Conservation (phyloP, 2,888 invertebrate genomes). For the Idaea aversata region DNA sequence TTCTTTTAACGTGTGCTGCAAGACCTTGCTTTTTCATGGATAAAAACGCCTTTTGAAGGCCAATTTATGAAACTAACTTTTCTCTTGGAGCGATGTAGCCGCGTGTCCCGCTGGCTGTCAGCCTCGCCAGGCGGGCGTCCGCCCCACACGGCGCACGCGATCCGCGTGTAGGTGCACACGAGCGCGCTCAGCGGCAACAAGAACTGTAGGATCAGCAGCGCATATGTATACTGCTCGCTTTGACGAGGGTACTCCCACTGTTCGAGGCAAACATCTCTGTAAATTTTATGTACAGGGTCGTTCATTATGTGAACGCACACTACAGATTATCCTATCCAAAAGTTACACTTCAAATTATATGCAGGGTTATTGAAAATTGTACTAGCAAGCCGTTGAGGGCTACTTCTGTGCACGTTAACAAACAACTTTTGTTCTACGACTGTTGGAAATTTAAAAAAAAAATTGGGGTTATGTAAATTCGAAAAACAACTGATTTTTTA, state of each 20-base stretch:
- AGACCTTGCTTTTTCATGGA: too few species aligned
- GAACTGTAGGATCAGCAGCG: conserved; percentile 90
- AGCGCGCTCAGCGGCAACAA: conserved; percentile 89
- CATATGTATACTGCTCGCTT: conserved; percentile 87
- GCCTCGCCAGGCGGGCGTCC: conserved; percentile 93
- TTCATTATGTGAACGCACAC: not conserved
- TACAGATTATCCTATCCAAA: not conserved
- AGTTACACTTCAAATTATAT: too few species aligned
- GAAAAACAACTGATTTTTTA: too few species aligned
- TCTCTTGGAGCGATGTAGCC: conserved; percentile 91
- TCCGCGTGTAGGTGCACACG: conserved; percentile 91
- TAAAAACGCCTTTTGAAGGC: too few species aligned
- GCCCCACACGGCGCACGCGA: conserved; percentile 93
- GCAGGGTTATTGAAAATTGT: too few species aligned
- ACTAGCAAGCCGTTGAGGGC: too few species aligned
- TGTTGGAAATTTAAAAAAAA: too few species aligned
- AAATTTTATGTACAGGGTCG: conserved; percentile 35
- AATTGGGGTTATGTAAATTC: too few species aligned
- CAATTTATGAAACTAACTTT: conserved; percentile 81
- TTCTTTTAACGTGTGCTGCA: too few species aligned
- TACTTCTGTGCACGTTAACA: too few species aligned
- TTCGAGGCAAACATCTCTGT: conserved; percentile 86
- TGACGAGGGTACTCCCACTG: conserved; percentile 84
- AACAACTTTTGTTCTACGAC: too few species aligned
- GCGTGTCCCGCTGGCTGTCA: conserved; percentile 88